Evolutionary conservation across 2,888 invertebrate genomes (phyloP).

Genomic region (Aromia moschata): DNA sequence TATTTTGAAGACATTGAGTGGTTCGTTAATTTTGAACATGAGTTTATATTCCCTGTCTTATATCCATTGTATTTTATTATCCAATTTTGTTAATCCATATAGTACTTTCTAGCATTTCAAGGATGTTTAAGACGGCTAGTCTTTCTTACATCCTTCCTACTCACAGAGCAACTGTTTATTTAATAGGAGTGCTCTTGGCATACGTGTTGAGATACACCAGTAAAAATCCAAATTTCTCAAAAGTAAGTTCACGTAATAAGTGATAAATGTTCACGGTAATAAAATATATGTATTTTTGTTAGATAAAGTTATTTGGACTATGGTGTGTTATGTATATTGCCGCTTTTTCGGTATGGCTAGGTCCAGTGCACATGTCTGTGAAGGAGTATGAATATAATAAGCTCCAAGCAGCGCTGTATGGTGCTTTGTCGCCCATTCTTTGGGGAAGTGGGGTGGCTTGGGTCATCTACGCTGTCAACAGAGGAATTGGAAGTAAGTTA

Average conservation of each 20-base stretch:
- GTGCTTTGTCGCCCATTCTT: conserved; percentile 67
- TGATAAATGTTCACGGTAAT: not conserved
- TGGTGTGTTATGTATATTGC: conserved; percentile 62
- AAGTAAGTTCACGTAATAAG: conserved; percentile 34
- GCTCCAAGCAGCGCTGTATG: conserved; percentile 66
- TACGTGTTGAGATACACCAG: conserved; percentile 61
- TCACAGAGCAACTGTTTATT: conserved; percentile 71
- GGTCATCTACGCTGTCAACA: conserved; percentile 66
- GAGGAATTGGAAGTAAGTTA: conserved; percentile 65
- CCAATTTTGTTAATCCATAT: not conserved
- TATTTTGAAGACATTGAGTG: too few relatives aligned
- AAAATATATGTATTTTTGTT: not conserved
- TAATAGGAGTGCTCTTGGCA: conserved; percentile 70
- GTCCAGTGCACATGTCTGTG: conserved; percentile 67
- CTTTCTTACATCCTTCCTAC: conserved; percentile 72
- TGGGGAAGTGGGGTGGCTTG: conserved; percentile 68
- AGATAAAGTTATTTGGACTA: conserved; percentile 49
- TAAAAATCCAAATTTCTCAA: conserved; percentile 33
- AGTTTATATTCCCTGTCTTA: too few relatives aligned
- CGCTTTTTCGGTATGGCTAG: conserved; percentile 63
- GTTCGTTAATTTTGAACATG: too few relatives aligned
- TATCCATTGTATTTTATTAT: too few relatives aligned
- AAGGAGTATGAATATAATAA: conserved; percentile 66
- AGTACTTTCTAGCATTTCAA: conserved; percentile 66
- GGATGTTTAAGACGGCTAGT: conserved; percentile 72